phyloP scores from a whole-genome alignment of 1,140 invertebrate species.

The Portunus trituberculatus region DNA sequence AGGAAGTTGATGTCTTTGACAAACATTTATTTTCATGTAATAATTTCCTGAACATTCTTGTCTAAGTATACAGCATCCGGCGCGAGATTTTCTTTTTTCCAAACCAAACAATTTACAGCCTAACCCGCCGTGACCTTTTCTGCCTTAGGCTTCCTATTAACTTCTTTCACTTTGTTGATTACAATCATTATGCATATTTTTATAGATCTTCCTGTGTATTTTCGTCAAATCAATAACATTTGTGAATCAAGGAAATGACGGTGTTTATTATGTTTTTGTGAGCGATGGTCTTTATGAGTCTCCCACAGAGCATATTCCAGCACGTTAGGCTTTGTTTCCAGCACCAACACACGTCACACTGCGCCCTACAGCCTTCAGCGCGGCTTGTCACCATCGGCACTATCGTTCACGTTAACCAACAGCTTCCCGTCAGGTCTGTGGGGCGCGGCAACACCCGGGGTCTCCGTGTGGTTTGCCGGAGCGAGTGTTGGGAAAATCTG shows the following conservation, averaged over 20 bases:
- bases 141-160: not conserved
- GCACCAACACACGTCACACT: not conserved
- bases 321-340: not conserved
- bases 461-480: too few relatives aligned
- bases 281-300: not conserved
- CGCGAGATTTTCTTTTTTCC: not conserved
- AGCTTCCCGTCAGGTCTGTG: too few relatives aligned
- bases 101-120: not conserved
- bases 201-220: not conserved
- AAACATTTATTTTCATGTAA: not conserved
- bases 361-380: too few relatives aligned
- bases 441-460: too few relatives aligned
- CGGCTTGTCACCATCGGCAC: too few relatives aligned
- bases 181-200: not conserved
- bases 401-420: too few relatives aligned
- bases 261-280: not conserved
- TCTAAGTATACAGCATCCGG: not conserved
- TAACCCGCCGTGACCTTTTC: not conserved
- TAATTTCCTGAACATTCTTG: conserved; percentile 14
- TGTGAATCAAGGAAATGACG: not conserved
- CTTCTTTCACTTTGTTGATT: not conserved
- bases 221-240: not conserved
- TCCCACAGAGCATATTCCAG: not conserved
- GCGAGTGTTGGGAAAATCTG: too few relatives aligned
- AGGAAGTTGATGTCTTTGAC: not conserved